phyloP scores from a whole-genome alignment of 2,113 vertebrate genomes.

The Echinops telfairi region DNA sequence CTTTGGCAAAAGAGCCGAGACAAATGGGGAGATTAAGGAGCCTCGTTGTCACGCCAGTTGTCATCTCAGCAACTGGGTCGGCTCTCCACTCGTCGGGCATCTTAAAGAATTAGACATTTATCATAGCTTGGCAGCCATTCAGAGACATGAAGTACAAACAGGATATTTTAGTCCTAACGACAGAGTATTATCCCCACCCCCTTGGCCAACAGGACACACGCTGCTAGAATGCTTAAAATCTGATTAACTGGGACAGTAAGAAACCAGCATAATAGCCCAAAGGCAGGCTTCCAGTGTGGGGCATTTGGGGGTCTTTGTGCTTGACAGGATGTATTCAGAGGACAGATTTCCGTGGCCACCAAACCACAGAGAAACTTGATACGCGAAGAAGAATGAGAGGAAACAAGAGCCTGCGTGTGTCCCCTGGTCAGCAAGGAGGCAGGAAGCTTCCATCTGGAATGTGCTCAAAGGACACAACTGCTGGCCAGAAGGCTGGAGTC shows the following conservation, averaged over 20 bases:
- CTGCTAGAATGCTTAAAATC: background rate
- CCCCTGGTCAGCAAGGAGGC: slow-evolving; percentile 53
- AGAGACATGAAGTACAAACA: background rate
- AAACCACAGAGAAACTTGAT: slow-evolving; percentile 59
- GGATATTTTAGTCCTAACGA: background rate
- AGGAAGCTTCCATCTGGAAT: slow-evolving; percentile 64
- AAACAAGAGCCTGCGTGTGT: slow-evolving; percentile 64
- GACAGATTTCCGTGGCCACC: slow-evolving; percentile 60
- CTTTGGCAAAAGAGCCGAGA: background rate
- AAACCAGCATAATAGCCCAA: background rate
- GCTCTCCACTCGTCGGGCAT: background rate
- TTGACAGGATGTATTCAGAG: slow-evolving; percentile 70
- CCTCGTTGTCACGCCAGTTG: background rate
- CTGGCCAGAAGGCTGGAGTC: background rate
- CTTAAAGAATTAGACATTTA: background rate
- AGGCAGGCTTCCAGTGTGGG: slow-evolving; percentile 31
- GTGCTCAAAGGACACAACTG: slow-evolving; percentile 65
- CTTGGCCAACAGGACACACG: background rate
- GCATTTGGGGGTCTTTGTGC: slow-evolving; percentile 70
- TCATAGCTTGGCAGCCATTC: background rate
- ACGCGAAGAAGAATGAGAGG: slow-evolving; percentile 75
- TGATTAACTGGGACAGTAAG: background rate
- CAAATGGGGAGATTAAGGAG: background rate
- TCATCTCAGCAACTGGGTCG: background rate
- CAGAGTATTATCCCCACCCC: background rate